Evolutionary conservation across 2,888 invertebrate genomes (phyloP).

Genomic region (Zaprionus lineosus): DNA sequence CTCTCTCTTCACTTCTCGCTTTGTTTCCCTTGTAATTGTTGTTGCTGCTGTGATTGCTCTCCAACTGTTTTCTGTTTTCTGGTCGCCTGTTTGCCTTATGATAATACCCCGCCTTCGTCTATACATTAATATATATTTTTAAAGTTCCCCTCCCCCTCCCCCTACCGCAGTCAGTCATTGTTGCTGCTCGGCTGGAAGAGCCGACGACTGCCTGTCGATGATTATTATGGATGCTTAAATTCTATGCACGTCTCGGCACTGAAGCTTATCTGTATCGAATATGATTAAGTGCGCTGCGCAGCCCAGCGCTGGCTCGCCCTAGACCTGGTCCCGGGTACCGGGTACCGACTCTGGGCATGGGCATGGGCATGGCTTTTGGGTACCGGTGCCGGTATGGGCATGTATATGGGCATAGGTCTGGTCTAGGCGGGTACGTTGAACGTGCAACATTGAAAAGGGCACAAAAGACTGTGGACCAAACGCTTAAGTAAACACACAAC

Average conservation of each 20-base stretch:
- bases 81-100: conserved; percentile 63
- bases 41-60: conserved; percentile 21
- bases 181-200: conserved; percentile 26
- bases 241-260: conserved; percentile 74
- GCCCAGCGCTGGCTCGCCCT: conserved; percentile 46
- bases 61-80: conserved; percentile 37
- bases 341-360: neutral
- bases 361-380: neutral
- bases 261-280: conserved; percentile 78
- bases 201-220: conserved; percentile 66
- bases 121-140: conserved; percentile 15
- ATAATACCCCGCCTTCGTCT: conserved; percentile 53
- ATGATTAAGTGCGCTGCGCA: conserved; percentile 74
- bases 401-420: neutral
- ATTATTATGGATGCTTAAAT: conserved; percentile 77
- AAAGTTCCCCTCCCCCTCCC: neutral
- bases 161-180: conserved; percentile 9
- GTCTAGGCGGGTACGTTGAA: conserved; percentile 47
- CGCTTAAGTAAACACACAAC: conserved; percentile 71
- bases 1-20: conserved; percentile 1
- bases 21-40: conserved; percentile 39
- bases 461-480: conserved; percentile 54
- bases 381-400: neutral
- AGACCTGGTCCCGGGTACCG: conserved; percentile 23
- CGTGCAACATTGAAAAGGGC: conserved; percentile 76